Conservation (phyloP, 2,113 vertebrate species). For the Phycodurus eques region DNA sequence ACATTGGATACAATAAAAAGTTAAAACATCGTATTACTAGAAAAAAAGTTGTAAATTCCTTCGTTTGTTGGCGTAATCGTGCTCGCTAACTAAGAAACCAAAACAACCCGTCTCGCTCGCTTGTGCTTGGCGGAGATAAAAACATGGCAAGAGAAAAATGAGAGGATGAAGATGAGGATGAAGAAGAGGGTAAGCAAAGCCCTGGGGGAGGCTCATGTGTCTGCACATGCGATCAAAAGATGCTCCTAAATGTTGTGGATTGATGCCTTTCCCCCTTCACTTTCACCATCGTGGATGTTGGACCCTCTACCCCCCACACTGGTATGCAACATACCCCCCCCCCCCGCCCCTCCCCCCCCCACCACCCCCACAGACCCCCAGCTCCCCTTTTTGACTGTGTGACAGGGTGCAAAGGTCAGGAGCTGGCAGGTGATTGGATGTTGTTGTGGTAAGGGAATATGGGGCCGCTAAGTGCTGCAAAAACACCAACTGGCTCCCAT, state of each 20-base stretch:
- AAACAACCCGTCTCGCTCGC: no score
- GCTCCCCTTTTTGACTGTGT: conserved; percentile 27
- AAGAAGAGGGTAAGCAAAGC: conserved; percentile 41
- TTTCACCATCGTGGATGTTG: conserved; percentile 43
- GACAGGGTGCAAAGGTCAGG: conserved; percentile 61
- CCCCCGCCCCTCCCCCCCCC: conserved; percentile 29
- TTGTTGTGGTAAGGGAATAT: conserved; percentile 73
- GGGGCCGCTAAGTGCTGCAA: conserved; percentile 56
- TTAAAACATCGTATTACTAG: no score
- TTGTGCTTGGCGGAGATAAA: background rate
- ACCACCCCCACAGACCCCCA: conserved; percentile 37
- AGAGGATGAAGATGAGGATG: conserved; percentile 18
- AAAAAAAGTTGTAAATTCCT: no score
- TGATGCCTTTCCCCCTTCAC: conserved; percentile 18
- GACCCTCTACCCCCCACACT: conserved; percentile 45
- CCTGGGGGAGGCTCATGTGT: conserved; percentile 65
- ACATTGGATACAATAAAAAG: no score
- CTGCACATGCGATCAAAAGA: conserved; percentile 66
- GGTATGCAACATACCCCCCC: conserved; percentile 54
- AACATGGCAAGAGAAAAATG: conserved; percentile 11
- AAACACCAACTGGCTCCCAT: conserved; percentile 72
- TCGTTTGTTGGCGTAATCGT: no score
- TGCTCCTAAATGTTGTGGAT: conserved; percentile 56
- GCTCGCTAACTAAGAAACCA: no score
- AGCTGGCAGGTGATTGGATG: conserved; percentile 68